Evolutionary conservation across 2,113 vertebrate genomes (phyloP).

Genomic region (Pseudonaja textilis): DNA sequence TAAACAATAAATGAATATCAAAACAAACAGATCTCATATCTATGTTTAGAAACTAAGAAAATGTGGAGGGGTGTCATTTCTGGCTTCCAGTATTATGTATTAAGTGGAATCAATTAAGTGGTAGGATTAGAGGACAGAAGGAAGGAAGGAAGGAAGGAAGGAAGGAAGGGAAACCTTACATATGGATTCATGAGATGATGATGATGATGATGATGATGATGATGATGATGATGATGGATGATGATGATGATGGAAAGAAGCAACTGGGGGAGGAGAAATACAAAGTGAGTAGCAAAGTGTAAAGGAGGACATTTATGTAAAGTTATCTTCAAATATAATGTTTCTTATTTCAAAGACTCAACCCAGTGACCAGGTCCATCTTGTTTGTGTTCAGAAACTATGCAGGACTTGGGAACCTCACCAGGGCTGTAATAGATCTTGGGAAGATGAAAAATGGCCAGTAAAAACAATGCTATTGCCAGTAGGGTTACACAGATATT

Average conservation of each 20-base stretch:
- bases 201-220: neutral
- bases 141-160: neutral
- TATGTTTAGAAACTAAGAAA: neutral
- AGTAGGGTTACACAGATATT: neutral
- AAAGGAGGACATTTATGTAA: neutral
- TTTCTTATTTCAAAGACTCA: neutral
- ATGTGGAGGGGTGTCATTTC: neutral
- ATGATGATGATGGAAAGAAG: neutral
- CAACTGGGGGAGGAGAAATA: neutral
- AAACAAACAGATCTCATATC: neutral
- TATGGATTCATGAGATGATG: neutral
- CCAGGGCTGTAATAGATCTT: neutral
- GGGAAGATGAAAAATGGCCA: neutral
- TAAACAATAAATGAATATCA: neutral
- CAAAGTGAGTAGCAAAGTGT: neutral
- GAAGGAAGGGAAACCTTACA: neutral
- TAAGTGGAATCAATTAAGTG: neutral
- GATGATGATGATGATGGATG: neutral
- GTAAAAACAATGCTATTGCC: neutral
- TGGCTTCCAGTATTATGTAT: no score
- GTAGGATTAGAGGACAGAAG: neutral
- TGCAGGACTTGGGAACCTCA: neutral
- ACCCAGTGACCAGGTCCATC: neutral
- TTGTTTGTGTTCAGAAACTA: neutral
- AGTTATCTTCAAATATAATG: neutral